phyloP scores from a whole-genome alignment of 2,888 invertebrate species.

The Euspilapteryx auroguttella region DNA sequence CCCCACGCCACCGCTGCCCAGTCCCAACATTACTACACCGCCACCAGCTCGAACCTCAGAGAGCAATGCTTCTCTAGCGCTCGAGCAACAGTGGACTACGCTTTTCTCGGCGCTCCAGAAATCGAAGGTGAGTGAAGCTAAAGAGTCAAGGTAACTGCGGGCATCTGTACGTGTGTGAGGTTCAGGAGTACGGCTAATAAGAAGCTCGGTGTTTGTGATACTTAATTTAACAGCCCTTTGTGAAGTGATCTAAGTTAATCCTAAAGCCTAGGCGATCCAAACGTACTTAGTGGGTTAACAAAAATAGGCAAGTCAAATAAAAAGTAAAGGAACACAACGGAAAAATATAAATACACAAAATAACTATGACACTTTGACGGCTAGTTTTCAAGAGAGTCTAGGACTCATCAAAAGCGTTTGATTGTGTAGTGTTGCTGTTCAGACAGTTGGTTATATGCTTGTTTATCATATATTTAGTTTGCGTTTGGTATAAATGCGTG shows the following conservation, averaged over 20 bases:
- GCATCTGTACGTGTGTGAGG: conserved; percentile 59
- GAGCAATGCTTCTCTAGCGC: not conserved
- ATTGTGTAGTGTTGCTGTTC: conserved; percentile 43
- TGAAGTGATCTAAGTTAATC: conserved; percentile 55
- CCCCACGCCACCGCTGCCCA: conserved; percentile 56
- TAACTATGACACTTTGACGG: conserved; percentile 53
- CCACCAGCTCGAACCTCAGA: conserved; percentile 26
- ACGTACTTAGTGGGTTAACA: conserved; percentile 44
- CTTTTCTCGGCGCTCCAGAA: no score
- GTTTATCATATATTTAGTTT: no score
- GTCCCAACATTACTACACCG: conserved; percentile 46
- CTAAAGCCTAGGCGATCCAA: conserved; percentile 59
- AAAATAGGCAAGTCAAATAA: conserved; percentile 33
- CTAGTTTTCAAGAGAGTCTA: conserved; percentile 53
- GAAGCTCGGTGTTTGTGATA: conserved; percentile 58
- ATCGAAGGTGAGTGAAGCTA: conserved; percentile 54
- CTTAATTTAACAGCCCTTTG: conserved; percentile 56
- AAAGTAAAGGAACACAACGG: conserved; percentile 20
- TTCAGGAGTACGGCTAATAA: conserved; percentile 58
- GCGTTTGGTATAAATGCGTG: no score
- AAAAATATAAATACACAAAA: conserved; percentile 36
- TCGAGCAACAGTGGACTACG: no score
- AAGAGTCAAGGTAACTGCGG: conserved; percentile 61
- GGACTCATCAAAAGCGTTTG: conserved; percentile 49
- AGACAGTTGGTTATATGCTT: conserved; percentile 15